These are phyloP conservation scores for Tokudaia tokunoshimensis DNA, from an alignment of 2,797 vertebrate genomes.

Conservation along the genomic window DNA sequence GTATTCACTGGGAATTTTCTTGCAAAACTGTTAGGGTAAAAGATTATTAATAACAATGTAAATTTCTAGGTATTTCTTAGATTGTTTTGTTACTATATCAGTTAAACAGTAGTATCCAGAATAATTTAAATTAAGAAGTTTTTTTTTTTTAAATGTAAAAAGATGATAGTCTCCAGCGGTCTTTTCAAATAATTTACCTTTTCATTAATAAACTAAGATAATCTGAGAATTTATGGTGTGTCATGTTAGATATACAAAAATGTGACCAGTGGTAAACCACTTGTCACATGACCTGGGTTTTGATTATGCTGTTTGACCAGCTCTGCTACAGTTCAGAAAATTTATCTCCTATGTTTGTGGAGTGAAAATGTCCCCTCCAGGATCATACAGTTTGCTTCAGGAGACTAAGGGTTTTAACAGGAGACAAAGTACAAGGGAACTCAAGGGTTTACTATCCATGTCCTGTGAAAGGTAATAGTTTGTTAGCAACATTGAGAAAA, in stretches of 20 bases:
- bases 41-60: slow-evolving; percentile 36
- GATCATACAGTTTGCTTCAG: slow-evolving; percentile 15
- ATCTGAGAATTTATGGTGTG: neutral
- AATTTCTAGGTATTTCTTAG: slow-evolving; percentile 32
- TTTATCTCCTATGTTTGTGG: neutral
- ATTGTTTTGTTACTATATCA: neutral
- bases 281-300: neutral
- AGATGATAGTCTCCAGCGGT: neutral
- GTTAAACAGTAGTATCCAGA: slow-evolving; percentile 34
- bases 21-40: neutral
- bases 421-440: slow-evolving; percentile 18
- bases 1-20: neutral
- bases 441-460: neutral
- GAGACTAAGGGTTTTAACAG: slow-evolving; percentile 21
- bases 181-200: slow-evolving; percentile 21
- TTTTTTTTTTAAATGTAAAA: slow-evolving; percentile 21
- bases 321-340: neutral
- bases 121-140: slow-evolving; percentile 1
- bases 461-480: neutral
- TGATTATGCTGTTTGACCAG: slow-evolving; percentile 8
- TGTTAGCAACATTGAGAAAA: neutral
- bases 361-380: slow-evolving; percentile 48
- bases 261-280: neutral
- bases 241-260: neutral
- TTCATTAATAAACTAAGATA: too few species aligned